These are phyloP conservation scores for Zeugodacus cucurbitae DNA, from an alignment of 1,140 invertebrate genomes.

Conservation along the genomic window DNA sequence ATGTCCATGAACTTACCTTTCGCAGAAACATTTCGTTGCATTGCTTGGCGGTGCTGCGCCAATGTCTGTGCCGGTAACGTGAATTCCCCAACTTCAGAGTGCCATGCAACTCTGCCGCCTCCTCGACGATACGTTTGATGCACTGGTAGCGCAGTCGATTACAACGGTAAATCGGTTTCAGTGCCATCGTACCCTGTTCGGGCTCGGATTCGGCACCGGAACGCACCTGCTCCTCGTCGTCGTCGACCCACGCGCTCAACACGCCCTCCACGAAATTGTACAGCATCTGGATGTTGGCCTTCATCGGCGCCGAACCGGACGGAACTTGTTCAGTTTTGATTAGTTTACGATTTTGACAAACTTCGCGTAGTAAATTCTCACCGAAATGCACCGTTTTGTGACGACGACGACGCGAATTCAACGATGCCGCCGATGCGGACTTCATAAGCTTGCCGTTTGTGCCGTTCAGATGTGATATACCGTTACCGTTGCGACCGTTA, in stretches of 20 bases:
- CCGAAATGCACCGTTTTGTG: conserved; percentile 82
- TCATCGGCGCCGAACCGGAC: conserved; percentile 66
- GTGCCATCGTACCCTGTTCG: conserved; percentile 72
- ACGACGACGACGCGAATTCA: conserved; percentile 72
- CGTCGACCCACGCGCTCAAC: conserved; percentile 75
- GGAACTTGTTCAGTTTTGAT: conserved; percentile 64
- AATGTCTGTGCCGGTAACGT: conserved; percentile 77
- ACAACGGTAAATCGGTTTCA: conserved; percentile 73
- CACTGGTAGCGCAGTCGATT: conserved; percentile 73
- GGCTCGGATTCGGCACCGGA: conserved; percentile 75
- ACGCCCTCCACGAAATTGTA: conserved; percentile 81
- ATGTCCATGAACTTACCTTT: conserved; percentile 71
- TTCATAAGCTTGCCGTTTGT: conserved; percentile 63
- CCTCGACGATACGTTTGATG: conserved; percentile 73
- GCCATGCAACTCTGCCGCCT: conserved; percentile 73
- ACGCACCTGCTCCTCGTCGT: conserved; percentile 72
- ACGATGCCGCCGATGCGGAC: conserved; percentile 67
- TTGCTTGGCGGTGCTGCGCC: conserved; percentile 77
- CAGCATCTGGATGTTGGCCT: conserved; percentile 80
- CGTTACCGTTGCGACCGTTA: conserved; percentile 43
- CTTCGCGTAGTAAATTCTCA: conserved; percentile 75
- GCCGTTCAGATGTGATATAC: conserved; percentile 22
- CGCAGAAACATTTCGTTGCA: conserved; percentile 80
- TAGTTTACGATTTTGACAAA: conserved; percentile 72
- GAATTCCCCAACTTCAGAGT: conserved; percentile 73